Conservation (phyloP, 2,797 vertebrate genomes). For the Menidia menidia region DNA sequence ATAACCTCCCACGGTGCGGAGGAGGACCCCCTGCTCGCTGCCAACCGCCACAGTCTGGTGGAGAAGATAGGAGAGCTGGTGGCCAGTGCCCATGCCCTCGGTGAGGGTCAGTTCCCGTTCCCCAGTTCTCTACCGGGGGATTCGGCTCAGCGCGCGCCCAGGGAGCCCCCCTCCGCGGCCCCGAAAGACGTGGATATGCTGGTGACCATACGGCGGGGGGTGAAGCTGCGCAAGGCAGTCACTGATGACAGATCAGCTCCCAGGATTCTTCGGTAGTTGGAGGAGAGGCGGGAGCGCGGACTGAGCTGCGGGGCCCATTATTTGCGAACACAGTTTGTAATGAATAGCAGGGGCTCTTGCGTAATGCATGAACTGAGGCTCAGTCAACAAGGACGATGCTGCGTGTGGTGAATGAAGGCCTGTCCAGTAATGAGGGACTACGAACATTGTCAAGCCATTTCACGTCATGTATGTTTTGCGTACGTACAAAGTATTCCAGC, state of each 20-base stretch:
- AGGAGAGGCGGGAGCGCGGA: constrained; percentile 24
- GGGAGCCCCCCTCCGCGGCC: constrained; percentile 51
- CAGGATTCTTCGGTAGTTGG: constrained; percentile 88
- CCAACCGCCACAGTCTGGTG: constrained; percentile 97
- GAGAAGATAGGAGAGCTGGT: constrained; percentile 98
- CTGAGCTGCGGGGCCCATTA: constrained; percentile 50
- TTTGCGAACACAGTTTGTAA: constrained; percentile 63
- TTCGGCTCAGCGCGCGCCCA: constrained; percentile 24
- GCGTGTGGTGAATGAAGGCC: constrained; percentile 54
- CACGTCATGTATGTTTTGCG: constrained; percentile 67
- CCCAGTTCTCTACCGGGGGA: constrained; percentile 68
- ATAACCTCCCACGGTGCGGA: constrained; percentile 64
- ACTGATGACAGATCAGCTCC: constrained; percentile 95
- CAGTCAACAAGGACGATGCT: constrained; percentile 41
- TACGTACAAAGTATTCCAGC: constrained; percentile 69
- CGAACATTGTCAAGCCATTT: constrained; percentile 51
- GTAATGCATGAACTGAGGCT: constrained; percentile 66
- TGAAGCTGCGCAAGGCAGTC: constrained; percentile 91
- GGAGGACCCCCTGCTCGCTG: constrained; percentile 91
- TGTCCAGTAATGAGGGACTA: constrained; percentile 50
- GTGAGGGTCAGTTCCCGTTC: constrained; percentile 94
- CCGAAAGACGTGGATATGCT: constrained; percentile 90
- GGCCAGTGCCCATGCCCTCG: constrained; percentile 92
- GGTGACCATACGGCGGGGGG: constrained; percentile 93
- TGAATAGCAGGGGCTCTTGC: constrained; percentile 57